These are phyloP conservation scores for Myotis davidii DNA, from an alignment of 2,113 vertebrate genomes.

Conservation along the genomic window DNA sequence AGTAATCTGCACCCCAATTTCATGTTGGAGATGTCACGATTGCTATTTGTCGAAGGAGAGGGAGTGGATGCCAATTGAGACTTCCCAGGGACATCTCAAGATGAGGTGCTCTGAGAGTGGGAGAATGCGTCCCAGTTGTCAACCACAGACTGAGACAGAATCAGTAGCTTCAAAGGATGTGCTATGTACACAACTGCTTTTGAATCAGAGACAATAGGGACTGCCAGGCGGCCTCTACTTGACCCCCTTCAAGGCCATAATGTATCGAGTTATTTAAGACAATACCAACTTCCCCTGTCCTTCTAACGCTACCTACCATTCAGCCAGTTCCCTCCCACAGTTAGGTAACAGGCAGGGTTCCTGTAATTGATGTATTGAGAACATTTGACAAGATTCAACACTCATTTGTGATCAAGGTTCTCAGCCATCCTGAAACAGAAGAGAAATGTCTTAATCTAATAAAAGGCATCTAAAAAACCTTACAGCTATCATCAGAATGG, in stretches of 20 bases:
- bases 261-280: not conserved
- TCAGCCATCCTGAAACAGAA: too few relatives aligned
- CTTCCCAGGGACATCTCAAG: not conserved
- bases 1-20: not conserved
- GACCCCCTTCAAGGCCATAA: not conserved
- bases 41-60: not conserved
- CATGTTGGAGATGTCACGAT: not conserved
- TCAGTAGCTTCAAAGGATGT: not conserved
- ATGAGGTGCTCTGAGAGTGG: not conserved
- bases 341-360: not conserved
- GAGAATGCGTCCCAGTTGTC: not conserved
- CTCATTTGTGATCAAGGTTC: too few relatives aligned
- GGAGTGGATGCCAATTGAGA: not conserved
- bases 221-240: not conserved
- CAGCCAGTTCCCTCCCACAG: not conserved
- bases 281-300: not conserved
- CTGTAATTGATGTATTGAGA: not conserved
- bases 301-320: not conserved
- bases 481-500: too few relatives aligned
- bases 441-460: too few relatives aligned
- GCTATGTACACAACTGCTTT: not conserved
- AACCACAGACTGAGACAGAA: not conserved
- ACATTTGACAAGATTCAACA: not conserved
- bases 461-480: too few relatives aligned
- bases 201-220: not conserved